Base-by-base conservation (phyloP, 2,888 invertebrate species). In the Choreutis nemorana region DNA sequence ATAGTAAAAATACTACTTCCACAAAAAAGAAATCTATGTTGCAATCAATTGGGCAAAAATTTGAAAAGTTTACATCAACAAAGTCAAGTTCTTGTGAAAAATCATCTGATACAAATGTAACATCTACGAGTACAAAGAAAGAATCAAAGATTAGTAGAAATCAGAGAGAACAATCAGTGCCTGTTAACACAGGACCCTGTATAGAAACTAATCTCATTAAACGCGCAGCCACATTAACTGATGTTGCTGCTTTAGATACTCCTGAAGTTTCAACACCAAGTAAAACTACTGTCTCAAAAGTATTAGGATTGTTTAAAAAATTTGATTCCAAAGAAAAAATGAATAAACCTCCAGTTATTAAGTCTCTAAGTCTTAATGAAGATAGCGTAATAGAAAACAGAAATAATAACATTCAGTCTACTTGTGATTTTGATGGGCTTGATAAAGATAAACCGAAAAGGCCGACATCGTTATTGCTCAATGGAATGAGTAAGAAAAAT, bases 301-400 rank as follows among this genome's bases (percentile, higher is more conserved):
- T 92, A 24, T 64, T 92, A 32, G 90, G 90, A 1, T 66, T 91
- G 2, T 90, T 92, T 44, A 88, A 87, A 42, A 89, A 87, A 59
- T 84, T 84, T 56, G 84, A 89, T 60, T 81, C 87, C 28, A 80
- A 85, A 43, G 73, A 78, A 34, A 72, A 72, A 45, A 33, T 28
- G 29, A 33, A 53, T 8, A 77, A 71, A 48, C 55, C 54, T 4
- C 29, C 47, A 12, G 37, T 55, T 28, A 67, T 70, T 37, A 73
- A 64, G 46, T 45, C 50, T 11, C 42, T 37, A 12, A 53, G 39
- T 37, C 55, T 57, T 42, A 51, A 40, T 32, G 10, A 39, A 24
- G 56, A 61, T 30, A 40, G 43, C 10, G 34, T 35, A 18, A 47
- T 50, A 11, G 36, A 35, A 20, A 53, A 40, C 33, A 40, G 32